Evolutionary conservation across 2,113 vertebrate genomes (phyloP).

Genomic region (Pelecanoides urinatrix): DNA sequence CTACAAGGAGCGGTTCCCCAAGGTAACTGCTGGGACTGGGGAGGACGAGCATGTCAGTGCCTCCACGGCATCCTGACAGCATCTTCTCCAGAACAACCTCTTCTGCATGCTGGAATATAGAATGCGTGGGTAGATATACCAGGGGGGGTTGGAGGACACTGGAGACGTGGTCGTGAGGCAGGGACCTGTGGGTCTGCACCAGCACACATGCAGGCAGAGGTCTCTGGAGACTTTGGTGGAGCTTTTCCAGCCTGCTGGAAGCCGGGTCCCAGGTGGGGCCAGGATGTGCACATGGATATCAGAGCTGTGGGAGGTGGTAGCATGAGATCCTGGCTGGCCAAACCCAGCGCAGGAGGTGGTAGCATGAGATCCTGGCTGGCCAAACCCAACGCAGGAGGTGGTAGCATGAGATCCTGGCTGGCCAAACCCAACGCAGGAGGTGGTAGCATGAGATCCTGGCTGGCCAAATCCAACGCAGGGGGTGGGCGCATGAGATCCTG

Average conservation of each 20-base stretch:
- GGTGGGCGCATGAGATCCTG: neutral
- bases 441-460: neutral
- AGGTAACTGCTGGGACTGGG: slow-evolving; percentile 72
- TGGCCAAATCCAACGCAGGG: neutral
- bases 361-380: too few relatives aligned
- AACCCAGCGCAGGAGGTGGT: too few relatives aligned
- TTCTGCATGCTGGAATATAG: neutral
- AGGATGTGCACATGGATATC: neutral
- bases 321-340: neutral
- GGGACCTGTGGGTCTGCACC: neutral
- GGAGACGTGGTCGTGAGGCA: neutral
- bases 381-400: too few relatives aligned
- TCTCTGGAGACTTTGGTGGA: neutral
- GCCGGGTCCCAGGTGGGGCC: neutral
- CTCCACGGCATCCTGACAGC: neutral
- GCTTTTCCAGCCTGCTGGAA: neutral
- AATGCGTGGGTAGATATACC: neutral
- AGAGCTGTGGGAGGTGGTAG: neutral
- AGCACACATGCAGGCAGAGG: neutral
- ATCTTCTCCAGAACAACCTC: neutral
- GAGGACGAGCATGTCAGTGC: fast-evolving
- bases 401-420: neutral
- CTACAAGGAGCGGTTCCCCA: slow-evolving; percentile 96
- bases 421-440: neutral
- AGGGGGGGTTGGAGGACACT: neutral